Conservation (phyloP, 2,797 vertebrate genomes). For the Anabacerthia variegaticeps region DNA sequence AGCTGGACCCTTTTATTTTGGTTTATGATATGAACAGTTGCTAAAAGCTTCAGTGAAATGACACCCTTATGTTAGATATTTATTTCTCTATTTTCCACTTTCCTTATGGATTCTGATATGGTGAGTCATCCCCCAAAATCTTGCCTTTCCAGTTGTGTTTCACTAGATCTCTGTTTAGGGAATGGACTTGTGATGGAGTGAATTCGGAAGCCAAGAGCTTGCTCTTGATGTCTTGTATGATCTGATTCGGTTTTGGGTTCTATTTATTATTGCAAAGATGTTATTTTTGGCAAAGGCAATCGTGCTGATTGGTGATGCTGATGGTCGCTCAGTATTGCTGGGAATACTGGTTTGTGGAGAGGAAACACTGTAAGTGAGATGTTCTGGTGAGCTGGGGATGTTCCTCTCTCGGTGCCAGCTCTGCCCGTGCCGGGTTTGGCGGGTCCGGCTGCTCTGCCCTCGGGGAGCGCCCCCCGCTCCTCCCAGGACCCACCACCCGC, state of each 20-base stretch:
- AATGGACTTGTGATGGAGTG: background rate
- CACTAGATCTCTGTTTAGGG: background rate
- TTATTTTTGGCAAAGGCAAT: background rate
- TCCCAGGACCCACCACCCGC: background rate
- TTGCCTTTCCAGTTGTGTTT: background rate
- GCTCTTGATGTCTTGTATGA: background rate
- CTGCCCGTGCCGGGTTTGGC: background rate
- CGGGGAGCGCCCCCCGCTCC: background rate
- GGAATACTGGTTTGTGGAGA: background rate
- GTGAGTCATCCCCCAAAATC: background rate
- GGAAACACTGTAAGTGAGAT: background rate
- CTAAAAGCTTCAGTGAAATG: background rate
- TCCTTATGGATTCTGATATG: background rate
- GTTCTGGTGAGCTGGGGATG: background rate
- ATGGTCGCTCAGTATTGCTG: background rate
- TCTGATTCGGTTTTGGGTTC: background rate
- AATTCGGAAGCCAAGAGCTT: background rate
- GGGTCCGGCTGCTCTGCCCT: background rate
- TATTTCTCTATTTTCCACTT: background rate
- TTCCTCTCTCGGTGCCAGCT: background rate
- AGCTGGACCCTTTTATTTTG: background rate
- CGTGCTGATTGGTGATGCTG: fast-evolving
- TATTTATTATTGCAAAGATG: background rate
- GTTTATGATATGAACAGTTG: background rate
- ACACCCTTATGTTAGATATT: background rate